Evolutionary conservation across 2,797 vertebrate species (phyloP), one percentile per base, ranked within the genome.

Genomic region (Neosilurus mollespiculum): DNA sequence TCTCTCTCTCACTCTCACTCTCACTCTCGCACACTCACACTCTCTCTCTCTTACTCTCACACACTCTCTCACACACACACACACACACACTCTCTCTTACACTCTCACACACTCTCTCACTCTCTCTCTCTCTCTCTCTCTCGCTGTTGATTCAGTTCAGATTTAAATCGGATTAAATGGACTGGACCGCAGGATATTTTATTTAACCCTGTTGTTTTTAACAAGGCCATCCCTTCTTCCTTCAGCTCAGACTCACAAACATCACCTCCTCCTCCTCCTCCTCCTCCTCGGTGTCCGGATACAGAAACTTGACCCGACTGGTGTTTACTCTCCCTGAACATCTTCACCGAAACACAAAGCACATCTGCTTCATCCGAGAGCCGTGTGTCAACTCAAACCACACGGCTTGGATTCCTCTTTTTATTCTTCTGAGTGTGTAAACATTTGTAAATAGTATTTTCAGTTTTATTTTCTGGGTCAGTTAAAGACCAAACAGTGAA

Each of bases 361-460:
- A 54, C 30, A 11, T 24, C 72, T 24, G 53, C 30, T 37, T 12
- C 1, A 18, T 37, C 30, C 84, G 76, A 73, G 30, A 77, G 77
- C 76, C 81, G 79, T 83, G 84, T 61, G 51, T 86, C 51, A 34
- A 80, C 80, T 79, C 72, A 51, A 77, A 82, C 71, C 71, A 24
- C 82, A 49, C 67, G 43, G 71, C 70, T 85, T 81, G 73, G 66
- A 26, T 80, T 51, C 58, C 37, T 71, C 26, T 30, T 84, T 83
- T 34, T 34, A n/a, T 37, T 78, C 15, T 83, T 81, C 10, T 81
- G 15, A 69, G 7, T 5, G 34, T 43, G 15, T 37, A 30, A 83
- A 81, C 84, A 66, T 76, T 85, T 70, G 87, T 43, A 83, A 85
- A 81, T 83, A 85, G 85, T 83, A 22, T 58, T 83, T 86, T 85